Conservation (phyloP, 2,888 invertebrate genomes). For the Exephanes ischioxanthus region DNA sequence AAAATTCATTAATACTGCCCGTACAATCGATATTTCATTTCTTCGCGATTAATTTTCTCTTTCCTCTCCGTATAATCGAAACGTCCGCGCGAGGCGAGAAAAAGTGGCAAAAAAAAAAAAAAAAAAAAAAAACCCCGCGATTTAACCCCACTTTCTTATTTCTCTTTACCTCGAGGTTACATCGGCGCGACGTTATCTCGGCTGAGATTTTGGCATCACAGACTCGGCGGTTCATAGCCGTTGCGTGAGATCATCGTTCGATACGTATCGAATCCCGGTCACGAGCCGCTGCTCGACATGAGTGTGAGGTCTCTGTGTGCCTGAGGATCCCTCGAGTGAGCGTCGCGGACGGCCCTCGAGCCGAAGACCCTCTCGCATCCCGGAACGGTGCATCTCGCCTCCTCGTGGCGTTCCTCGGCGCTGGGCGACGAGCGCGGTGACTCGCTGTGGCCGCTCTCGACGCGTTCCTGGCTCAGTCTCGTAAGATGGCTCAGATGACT, state of each 20-base stretch:
- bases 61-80: conserved; percentile 8
- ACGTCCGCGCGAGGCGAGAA: not conserved
- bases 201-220: conserved; percentile 65
- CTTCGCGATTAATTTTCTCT: not conserved
- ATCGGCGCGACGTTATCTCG: conserved; percentile 32
- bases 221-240: conserved; percentile 74
- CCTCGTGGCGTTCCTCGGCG: conserved; percentile 84
- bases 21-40: conserved; percentile 15
- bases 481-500: conserved; percentile 78
- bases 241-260: conserved; percentile 74
- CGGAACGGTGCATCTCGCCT: conserved; percentile 91
- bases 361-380: conserved; percentile 93
- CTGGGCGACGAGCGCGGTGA: conserved; percentile 75
- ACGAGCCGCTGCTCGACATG: conserved; percentile 81
- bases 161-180: conserved; percentile 6
- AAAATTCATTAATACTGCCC: conserved; percentile 62
- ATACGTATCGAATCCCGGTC: conserved; percentile 78
- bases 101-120: not conserved
- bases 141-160: conserved; percentile 9
- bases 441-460: conserved; percentile 22
- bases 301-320: conserved; percentile 81
- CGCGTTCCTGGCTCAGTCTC: conserved; percentile 77
- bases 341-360: conserved; percentile 91
- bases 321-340: conserved; percentile 87
- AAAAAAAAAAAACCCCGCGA: conserved; percentile 15